Evolutionary conservation across 2,113 vertebrate species (phyloP).

Genomic region (Crotalus horridus): DNA sequence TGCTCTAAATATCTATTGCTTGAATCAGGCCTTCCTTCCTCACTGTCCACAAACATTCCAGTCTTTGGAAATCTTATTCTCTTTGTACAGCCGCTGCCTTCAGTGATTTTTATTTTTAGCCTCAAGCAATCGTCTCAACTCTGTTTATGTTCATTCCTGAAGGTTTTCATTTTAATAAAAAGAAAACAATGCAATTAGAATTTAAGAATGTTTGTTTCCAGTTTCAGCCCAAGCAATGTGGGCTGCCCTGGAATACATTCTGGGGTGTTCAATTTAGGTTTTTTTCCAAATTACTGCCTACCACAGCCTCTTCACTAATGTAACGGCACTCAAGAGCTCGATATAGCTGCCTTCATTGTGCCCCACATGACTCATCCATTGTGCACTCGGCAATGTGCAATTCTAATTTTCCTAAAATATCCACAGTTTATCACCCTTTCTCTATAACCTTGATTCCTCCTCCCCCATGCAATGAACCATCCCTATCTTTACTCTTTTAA

Average conservation of each 20-base stretch:
- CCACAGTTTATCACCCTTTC: not conserved
- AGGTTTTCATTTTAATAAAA: not conserved
- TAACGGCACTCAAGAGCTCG: not conserved
- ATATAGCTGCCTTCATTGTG: not conserved
- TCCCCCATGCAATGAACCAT: not conserved
- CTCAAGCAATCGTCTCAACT: not conserved
- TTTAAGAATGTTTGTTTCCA: not conserved
- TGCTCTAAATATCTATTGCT: not conserved
- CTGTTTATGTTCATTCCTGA: not conserved
- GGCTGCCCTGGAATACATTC: not conserved
- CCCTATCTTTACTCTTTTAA: not conserved
- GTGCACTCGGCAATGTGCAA: not conserved
- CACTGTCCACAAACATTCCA: not conserved
- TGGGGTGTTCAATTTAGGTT: not conserved
- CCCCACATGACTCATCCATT: slow-evolving; percentile 8
- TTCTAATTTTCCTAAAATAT: slow-evolving; percentile 12
- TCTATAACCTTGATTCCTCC: not conserved
- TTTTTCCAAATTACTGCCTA: not conserved
- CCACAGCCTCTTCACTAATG: not conserved
- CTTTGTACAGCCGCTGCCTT: not conserved
- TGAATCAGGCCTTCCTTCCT: not conserved
- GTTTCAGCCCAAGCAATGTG: not conserved
- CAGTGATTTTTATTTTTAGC: not conserved
- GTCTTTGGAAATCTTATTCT: not conserved
- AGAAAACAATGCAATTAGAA: not conserved